Evolutionary conservation across 2,113 vertebrate species (phyloP).

Genomic region (Peromyscus maniculatus): DNA sequence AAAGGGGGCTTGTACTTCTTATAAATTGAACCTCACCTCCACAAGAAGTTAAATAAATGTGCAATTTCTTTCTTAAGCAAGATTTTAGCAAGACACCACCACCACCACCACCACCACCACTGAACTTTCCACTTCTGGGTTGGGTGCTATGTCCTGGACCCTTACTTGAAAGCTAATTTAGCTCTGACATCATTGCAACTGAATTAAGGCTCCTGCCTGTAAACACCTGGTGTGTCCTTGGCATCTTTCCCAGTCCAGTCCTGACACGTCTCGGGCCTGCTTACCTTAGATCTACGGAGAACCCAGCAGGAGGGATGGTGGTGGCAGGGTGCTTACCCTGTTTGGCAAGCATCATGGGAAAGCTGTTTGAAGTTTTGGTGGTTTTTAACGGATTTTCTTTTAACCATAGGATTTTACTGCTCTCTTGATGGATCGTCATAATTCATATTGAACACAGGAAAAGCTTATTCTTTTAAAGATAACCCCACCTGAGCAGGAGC

Average conservation of each 20-base stretch:
- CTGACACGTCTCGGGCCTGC: conserved; percentile 14
- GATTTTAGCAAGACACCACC: background rate
- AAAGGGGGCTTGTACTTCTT: background rate
- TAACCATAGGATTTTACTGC: conserved; percentile 68
- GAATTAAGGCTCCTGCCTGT: background rate
- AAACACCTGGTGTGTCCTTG: conserved; percentile 60
- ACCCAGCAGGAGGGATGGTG: background rate
- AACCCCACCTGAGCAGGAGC: conserved; percentile 48
- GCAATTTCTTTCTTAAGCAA: background rate
- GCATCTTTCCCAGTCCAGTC: conserved; percentile 18
- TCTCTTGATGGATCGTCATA: conserved; percentile 59
- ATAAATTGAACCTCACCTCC: background rate
- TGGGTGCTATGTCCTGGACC: background rate
- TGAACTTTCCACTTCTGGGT: conserved; percentile 32
- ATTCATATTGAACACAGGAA: conserved; percentile 61
- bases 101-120: background rate
- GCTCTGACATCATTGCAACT: conserved; percentile 27
- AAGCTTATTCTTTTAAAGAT: conserved; percentile 48
- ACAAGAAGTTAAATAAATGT: background rate
- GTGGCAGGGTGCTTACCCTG: conserved; percentile 18
- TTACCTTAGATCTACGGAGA: background rate
- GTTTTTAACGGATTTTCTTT: conserved; percentile 65
- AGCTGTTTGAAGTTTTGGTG: conserved; percentile 44
- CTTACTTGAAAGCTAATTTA: conserved; percentile 18
- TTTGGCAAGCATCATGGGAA: conserved; percentile 56